Conservation (phyloP, 2,888 invertebrate species). For the Cyrtodaria siliqua region DNA sequence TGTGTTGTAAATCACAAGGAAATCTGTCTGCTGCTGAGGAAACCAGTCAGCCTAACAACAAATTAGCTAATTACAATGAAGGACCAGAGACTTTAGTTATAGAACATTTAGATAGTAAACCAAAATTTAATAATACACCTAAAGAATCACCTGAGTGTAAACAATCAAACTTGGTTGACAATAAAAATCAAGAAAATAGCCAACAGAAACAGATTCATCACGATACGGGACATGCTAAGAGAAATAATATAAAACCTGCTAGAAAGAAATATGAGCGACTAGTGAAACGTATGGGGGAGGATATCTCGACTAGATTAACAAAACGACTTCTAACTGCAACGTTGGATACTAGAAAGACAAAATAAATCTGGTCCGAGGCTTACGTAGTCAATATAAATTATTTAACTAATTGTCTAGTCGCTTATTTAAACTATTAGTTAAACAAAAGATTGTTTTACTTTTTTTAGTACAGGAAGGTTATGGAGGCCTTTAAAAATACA, state of each 20-base stretch:
- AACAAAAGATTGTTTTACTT: no score
- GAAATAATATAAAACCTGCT: not conserved
- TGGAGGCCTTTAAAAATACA: no score
- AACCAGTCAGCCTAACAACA: no score
- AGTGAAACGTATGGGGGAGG: constrained; percentile 57
- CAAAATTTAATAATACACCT: not conserved
- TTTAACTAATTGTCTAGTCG: no score
- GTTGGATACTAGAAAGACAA: no score
- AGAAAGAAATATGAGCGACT: constrained; percentile 52
- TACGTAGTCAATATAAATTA: no score
- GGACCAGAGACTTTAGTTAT: not conserved
- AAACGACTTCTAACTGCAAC: constrained; percentile 9
- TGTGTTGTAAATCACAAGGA: no score
- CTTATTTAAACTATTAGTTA: no score
- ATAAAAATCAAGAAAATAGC: not conserved
- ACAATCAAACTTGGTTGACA: not conserved
- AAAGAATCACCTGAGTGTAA: not conserved
- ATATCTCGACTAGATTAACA: constrained; percentile 38
- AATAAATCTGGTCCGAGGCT: no score
- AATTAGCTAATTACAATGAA: not conserved
- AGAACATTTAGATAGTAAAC: not conserved
- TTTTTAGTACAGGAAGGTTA: no score
- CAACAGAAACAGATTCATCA: constrained; percentile 1
- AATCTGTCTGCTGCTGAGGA: no score
- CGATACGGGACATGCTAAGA: not conserved